A percentile compares a stretch with the other conserved stretches of the same genome.
Evolutionary conservation across 2,797 vertebrate genomes (phyloP).

Genomic region (Xenops minutus): DNA sequence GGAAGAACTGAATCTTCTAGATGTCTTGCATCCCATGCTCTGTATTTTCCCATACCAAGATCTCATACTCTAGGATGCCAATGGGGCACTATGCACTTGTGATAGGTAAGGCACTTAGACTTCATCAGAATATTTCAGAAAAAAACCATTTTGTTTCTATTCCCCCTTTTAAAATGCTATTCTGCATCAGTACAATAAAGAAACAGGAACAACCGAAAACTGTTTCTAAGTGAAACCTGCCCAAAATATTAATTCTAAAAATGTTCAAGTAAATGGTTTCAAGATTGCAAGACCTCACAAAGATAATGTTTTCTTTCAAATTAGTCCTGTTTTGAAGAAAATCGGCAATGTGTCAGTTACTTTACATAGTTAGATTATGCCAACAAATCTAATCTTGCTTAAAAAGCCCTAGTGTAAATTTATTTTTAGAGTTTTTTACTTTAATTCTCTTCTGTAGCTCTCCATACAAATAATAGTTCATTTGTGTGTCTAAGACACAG

Average conservation of each 20-base stretch:
- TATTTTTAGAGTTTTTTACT: background rate
- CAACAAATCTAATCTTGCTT: background rate
- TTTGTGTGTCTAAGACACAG: background rate
- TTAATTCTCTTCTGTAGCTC: background rate
- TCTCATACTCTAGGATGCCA: background rate
- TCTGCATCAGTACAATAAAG: background rate
- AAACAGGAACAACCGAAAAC: background rate
- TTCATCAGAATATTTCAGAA: background rate
- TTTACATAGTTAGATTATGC: background rate
- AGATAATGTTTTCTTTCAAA: background rate
- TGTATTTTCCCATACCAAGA: background rate
- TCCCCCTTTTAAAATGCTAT: background rate
- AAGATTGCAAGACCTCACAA: background rate
- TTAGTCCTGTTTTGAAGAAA: background rate
- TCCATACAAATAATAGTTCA: background rate
- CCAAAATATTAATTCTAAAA: background rate
- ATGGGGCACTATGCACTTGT: background rate
- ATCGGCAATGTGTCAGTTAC: background rate
- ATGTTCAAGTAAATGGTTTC: background rate
- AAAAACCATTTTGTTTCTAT: background rate
- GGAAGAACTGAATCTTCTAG: background rate
- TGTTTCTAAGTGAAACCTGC: background rate
- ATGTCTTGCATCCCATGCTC: background rate
- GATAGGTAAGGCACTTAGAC: background rate
- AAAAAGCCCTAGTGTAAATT: rapidly evolving